Conservation (phyloP, 2,888 invertebrate genomes). For the Himalopsyche kuldschensis region DNA sequence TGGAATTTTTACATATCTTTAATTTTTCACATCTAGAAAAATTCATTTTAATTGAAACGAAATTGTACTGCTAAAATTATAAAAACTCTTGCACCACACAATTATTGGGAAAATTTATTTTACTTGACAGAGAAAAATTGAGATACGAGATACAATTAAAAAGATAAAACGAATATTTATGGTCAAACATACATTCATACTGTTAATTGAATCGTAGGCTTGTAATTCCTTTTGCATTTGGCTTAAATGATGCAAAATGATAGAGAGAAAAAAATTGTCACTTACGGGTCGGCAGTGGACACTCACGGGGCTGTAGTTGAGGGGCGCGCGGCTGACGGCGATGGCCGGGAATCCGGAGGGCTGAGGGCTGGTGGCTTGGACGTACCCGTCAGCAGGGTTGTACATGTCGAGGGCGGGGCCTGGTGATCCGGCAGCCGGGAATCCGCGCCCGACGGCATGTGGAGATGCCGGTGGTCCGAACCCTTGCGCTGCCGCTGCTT, state of each 20-base stretch:
- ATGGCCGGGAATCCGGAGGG: conserved; percentile 94
- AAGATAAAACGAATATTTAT: too few relatives aligned
- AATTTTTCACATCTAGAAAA: too few relatives aligned
- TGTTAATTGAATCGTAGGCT: too few relatives aligned
- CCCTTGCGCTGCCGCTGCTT: conserved; percentile 75
- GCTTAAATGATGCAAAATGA: not conserved
- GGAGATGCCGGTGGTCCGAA: conserved; percentile 84
- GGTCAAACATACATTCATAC: too few relatives aligned
- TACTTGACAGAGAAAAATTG: too few relatives aligned
- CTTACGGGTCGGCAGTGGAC: conserved; percentile 39
- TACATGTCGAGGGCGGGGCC: conserved; percentile 92
- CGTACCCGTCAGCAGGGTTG: conserved; percentile 89
- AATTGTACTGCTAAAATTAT: too few relatives aligned
- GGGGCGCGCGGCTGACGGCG: conserved; percentile 89
- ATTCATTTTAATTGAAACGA: too few relatives aligned
- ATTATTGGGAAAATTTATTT: too few relatives aligned
- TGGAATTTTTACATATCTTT: too few relatives aligned
- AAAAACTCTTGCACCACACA: too few relatives aligned
- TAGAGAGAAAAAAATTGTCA: conserved; percentile 7
- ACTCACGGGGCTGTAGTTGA: conserved; percentile 92
- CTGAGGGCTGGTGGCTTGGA: conserved; percentile 96
- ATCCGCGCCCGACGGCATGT: conserved; percentile 74
- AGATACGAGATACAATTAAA: too few relatives aligned
- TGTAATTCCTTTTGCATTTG: too few relatives aligned
- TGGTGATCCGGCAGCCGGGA: conserved; percentile 91